Percentiles rank a stretch among this genome's conserved stretches.
Conservation (phyloP, 2,113 vertebrate genomes). For the Callospermophilus lateralis region DNA sequence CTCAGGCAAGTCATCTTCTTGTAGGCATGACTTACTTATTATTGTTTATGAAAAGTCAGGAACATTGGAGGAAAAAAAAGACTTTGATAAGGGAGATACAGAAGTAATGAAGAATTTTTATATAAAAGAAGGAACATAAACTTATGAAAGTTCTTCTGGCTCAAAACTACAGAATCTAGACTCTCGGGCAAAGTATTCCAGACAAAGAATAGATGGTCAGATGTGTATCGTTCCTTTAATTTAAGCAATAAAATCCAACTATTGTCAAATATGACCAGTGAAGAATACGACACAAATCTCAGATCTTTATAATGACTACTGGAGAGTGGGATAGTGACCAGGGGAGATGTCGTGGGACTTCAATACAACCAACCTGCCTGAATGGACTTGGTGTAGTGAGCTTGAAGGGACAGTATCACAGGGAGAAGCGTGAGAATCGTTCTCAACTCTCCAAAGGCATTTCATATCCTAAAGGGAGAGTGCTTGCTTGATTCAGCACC, state of each 20-base stretch:
- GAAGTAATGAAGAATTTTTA: neutral
- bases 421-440: neutral
- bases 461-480: neutral
- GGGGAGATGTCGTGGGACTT: neutral
- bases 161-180: neutral
- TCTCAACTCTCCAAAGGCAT: neutral
- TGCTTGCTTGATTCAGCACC: neutral
- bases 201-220: neutral
- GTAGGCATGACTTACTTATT: neutral
- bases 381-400: neutral
- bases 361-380: neutral
- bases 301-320: neutral
- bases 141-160: neutral
- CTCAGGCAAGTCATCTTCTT: slow-evolving; percentile 14
- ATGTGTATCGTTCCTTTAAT: neutral
- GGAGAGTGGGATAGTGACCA: neutral
- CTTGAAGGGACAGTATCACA: neutral
- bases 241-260: neutral
- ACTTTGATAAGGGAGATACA: neutral
- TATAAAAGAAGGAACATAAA: neutral
- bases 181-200: neutral
- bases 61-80: neutral
- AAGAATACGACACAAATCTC: neutral
- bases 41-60: neutral
- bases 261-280: neutral